Evolutionary conservation across 2,797 vertebrate genomes (phyloP).

Genomic region (Falco naumanni): DNA sequence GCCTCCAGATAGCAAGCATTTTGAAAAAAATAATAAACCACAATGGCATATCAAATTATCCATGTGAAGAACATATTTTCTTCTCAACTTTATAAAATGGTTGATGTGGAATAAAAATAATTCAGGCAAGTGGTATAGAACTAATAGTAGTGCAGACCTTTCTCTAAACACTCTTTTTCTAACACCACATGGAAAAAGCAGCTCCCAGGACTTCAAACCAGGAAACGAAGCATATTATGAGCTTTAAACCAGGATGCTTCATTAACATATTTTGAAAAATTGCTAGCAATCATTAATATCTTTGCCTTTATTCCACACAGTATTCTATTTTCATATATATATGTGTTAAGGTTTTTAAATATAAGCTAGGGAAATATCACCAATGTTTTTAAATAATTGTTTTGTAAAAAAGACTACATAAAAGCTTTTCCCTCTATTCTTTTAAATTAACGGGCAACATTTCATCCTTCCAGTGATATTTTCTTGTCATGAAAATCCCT

Average conservation of each 20-base stretch:
- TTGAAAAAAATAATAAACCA: neutral
- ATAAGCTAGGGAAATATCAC: neutral
- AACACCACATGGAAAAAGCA: neutral
- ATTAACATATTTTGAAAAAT: neutral
- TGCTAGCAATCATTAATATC: neutral
- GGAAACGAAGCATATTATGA: neutral
- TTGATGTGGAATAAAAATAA: neutral
- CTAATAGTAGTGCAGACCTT: neutral
- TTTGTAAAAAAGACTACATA: slow-evolving; percentile 28
- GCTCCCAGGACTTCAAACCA: neutral
- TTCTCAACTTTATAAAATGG: neutral
- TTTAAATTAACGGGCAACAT: slow-evolving; percentile 6
- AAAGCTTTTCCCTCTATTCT: neutral
- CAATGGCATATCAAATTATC: neutral
- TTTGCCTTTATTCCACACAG: neutral
- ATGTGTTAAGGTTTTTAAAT: accelerated
- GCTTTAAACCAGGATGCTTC: neutral
- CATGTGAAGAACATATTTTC: neutral
- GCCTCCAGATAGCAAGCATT: neutral
- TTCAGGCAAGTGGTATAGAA: neutral
- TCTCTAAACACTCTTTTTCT: neutral
- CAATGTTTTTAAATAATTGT: neutral
- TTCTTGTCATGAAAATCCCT: slow-evolving; percentile 35
- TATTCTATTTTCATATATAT: neutral
- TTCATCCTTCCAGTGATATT: slow-evolving; percentile 36